Base-by-base conservation (phyloP, 2,888 invertebrate species). In the Panzeria rudis region DNA sequence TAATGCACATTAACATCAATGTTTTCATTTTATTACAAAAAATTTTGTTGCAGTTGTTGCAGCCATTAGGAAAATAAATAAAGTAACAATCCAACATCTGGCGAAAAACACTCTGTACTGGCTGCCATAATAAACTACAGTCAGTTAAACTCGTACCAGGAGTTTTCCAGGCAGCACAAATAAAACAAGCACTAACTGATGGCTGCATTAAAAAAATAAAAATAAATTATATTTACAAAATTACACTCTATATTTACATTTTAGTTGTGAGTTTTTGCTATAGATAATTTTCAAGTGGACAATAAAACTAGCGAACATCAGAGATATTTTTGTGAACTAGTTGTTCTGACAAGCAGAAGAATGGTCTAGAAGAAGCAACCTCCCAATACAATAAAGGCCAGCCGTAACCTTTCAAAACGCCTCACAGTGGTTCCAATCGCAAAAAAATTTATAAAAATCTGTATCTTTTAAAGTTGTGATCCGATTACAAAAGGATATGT, bases 11-110 rank as follows among this genome's bases (percentile, higher is more conserved):
- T 52, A 52, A 52, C 50, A 3, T 52, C 23, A 20, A 23, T 52
- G 23, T 23, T 11, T 52, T 52, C 6, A 23, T 52, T 52, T 23
- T 52, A 52, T 44, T 3, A 44, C 44, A 52, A 23, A 52, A 9
- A 23, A 11, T 23, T 50, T 20, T n/a, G n/a, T n/a, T n/a, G n/a
- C n/a, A n/a, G n/a, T n/a, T 9, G 11, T 52, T 23, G 50, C 50
- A 52, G 20, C 23, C 50, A 23, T 23, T 52, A 23, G 11, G 50
- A 52, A 52, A 20, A 52, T 20, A 52, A 52, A 52, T 52, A 52
- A 23, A 52, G 17, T 52, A 52, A 23, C 20, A 52, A 52, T 2
- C 13, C 20, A 50, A 17, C 20, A 52, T 52, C 23, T 23, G 23
- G 50, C 9, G 38, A 23, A 6, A 52, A 17, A 52, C 50, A 52